These are phyloP conservation scores for Brachyistius frenatus DNA, from an alignment of 2,113 vertebrate genomes.

Conservation along the genomic window DNA sequence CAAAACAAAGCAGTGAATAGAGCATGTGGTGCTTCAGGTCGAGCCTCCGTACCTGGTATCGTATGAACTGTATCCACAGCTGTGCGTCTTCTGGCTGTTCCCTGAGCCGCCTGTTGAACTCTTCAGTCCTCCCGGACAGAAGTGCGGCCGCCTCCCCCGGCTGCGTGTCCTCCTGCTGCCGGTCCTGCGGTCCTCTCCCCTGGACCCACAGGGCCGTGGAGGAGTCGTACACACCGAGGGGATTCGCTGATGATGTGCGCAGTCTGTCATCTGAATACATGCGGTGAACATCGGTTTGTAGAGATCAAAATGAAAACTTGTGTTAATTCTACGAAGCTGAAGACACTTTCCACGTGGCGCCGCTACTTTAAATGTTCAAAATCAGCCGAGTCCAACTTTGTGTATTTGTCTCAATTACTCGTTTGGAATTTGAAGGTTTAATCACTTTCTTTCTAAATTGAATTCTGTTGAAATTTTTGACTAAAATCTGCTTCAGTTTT, in stretches of 20 bases:
- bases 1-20: not conserved
- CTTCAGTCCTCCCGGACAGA: constrained; percentile 87
- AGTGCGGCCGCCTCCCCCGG: constrained; percentile 19
- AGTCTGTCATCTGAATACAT: constrained; percentile 52
- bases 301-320: not conserved
- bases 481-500: not conserved
- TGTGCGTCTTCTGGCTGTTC: constrained; percentile 90
- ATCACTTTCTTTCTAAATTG: not conserved
- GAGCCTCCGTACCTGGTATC: constrained; percentile 88
- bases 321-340: not conserved
- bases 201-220: constrained; percentile 91
- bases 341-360: no score
- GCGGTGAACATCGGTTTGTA: constrained; percentile 72
- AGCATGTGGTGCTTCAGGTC: no score
- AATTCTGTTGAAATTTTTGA: not conserved
- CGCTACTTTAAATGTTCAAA: not conserved
- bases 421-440: not conserved
- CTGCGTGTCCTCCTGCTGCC: constrained; percentile 52
- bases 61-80: constrained; percentile 93
- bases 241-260: constrained; percentile 82
- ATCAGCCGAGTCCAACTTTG: not conserved
- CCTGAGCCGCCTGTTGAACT: constrained; percentile 91
- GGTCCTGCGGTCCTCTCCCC: constrained; percentile 86
- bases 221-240: constrained; percentile 92
- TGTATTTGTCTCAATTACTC: not conserved